phyloP scores from a whole-genome alignment of 2,113 vertebrate genomes.

The Charina bottae region DNA sequence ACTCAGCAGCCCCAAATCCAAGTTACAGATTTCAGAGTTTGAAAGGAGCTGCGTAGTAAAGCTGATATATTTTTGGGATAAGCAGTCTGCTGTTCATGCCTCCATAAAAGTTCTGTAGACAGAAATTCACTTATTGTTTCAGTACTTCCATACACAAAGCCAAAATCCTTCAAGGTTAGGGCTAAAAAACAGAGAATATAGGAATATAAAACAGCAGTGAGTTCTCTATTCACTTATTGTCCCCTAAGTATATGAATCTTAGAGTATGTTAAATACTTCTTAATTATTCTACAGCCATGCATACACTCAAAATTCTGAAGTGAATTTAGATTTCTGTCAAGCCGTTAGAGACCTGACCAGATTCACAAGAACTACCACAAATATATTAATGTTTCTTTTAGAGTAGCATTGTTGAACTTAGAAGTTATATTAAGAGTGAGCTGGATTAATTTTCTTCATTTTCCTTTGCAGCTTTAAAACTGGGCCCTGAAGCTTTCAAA shows the following conservation, averaged over 20 bases:
- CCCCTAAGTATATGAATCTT: background rate
- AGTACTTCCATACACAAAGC: background rate
- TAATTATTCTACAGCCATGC: background rate
- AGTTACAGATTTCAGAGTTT: background rate
- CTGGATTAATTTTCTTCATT: conserved; percentile 7
- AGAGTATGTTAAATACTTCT: conserved; percentile 42
- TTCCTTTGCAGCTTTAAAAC: conserved; percentile 85
- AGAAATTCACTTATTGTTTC: background rate
- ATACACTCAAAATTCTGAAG: background rate
- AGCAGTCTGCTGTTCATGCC: background rate
- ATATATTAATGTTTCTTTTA: background rate
- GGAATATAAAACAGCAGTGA: background rate
- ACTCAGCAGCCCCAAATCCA: background rate
- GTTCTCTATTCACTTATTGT: background rate
- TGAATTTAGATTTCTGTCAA: conserved; percentile 16
- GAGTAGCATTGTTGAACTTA: background rate
- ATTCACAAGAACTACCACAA: conserved; percentile 57
- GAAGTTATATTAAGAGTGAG: background rate
- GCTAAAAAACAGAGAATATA: background rate
- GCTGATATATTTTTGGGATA: background rate
- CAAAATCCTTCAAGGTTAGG: background rate
- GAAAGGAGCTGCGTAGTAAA: background rate
- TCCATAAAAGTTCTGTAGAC: background rate
- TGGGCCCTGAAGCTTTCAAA: conserved; percentile 97
- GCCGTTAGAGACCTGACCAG: conserved; percentile 30